Evolutionary conservation across 2,888 invertebrate species (phyloP).

Genomic region (Zaprionus lineosus): DNA sequence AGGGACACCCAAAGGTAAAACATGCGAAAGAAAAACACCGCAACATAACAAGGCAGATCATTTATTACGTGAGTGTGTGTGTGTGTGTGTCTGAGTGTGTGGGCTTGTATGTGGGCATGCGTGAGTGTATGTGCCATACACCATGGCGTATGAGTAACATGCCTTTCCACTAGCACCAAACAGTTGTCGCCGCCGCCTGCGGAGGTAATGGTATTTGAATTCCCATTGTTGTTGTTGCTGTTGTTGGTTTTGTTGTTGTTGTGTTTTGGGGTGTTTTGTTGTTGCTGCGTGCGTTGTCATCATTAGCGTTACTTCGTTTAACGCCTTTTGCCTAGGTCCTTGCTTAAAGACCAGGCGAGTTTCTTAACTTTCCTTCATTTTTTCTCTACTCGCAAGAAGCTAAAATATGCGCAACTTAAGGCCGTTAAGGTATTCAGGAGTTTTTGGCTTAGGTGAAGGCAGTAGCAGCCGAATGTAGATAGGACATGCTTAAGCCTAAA

Average conservation of each 20-base stretch:
- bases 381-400: conserved; percentile 2
- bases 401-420: conserved; percentile 13
- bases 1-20: conserved; percentile 39
- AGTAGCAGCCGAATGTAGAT: too few relatives aligned
- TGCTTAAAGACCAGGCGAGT: conserved; percentile 12
- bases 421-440: background rate
- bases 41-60: conserved; percentile 55
- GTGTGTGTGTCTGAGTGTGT: background rate
- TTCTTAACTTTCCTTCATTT: conserved; percentile 12
- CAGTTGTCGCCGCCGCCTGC: conserved; percentile 36
- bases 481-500: too few relatives aligned
- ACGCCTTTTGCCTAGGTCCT: conserved; percentile 51
- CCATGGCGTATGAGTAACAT: conserved; percentile 70
- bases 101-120: conserved; percentile 30
- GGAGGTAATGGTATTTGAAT: conserved; percentile 29
- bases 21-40: conserved; percentile 32
- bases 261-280: conserved; percentile 14
- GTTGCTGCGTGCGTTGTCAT: conserved; percentile 58
- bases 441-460: background rate
- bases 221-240: conserved; percentile 15
- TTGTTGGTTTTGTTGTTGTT: conserved; percentile 18
- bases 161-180: conserved; percentile 45
- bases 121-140: too few relatives aligned
- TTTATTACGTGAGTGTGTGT: conserved; percentile 56
- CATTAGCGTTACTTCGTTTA: conserved; percentile 63